Conservation (phyloP, 2,113 vertebrate genomes). For the Ramphastos sulfuratus region DNA sequence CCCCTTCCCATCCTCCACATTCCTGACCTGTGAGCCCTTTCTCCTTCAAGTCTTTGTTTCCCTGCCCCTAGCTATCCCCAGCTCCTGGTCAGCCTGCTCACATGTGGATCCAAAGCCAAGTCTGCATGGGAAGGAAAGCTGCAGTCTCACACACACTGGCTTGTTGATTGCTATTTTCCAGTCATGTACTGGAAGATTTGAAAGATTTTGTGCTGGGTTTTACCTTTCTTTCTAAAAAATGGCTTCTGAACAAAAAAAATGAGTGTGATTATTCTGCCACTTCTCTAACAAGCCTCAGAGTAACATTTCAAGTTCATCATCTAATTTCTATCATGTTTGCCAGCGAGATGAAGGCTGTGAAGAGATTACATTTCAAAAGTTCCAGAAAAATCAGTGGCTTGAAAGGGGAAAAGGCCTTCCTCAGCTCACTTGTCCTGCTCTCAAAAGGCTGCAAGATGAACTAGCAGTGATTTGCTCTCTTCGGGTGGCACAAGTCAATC, state of each 20-base stretch:
- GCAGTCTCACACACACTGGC: rapidly evolving
- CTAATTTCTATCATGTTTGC: background rate
- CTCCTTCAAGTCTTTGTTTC: background rate
- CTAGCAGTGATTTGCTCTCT: background rate
- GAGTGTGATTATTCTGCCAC: background rate
- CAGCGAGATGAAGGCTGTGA: background rate
- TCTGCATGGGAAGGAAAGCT: background rate
- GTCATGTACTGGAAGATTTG: background rate
- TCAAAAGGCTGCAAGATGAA: rapidly evolving
- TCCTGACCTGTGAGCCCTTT: background rate
- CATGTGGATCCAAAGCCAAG: background rate
- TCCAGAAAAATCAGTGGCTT: background rate
- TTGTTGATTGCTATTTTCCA: background rate
- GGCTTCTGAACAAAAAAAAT: background rate
- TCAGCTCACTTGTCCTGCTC: background rate
- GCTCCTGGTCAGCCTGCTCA: background rate
- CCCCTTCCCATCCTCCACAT: background rate
- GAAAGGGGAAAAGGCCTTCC: rapidly evolving
- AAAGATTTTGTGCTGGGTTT: rapidly evolving
- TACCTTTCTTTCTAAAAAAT: too few relatives aligned
- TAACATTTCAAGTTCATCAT: background rate
- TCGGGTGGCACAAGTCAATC: background rate
- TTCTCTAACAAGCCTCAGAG: background rate
- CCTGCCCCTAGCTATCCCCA: background rate
- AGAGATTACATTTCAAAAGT: background rate